Base-by-base conservation (phyloP, 2,888 invertebrate species). In the Nudaria mundana region DNA sequence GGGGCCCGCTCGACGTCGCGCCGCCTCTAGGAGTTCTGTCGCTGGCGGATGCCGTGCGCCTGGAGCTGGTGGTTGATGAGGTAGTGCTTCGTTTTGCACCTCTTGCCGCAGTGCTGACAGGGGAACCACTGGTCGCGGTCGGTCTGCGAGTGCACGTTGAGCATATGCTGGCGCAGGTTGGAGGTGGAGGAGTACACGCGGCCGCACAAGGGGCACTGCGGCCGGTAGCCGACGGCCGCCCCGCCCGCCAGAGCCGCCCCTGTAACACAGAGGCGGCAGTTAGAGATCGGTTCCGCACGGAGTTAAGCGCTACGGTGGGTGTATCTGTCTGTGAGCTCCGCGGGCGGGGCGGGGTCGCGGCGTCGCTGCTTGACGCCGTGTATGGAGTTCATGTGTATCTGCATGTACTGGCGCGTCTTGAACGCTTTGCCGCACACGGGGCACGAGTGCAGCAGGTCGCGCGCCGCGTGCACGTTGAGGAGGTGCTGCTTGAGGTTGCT, bases 81-180 rank as follows among this genome's bases (percentile, higher is more conserved):
- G 80, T 94, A 93, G 82, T 93, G 93, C 83, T 93, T 92, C 67
- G 93, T 93, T 87, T 93, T 93, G 90, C 93, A 93, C 75, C 91
- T 91, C 85, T 93, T 93, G 71, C 93, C 93, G 89, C 93, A 93
- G 71, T 93, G 91, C 76, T 91, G 91, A 85, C 93, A 93, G 69
- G 92, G 91, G 71, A 92, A 92, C 92, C 93, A 93, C 76, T 92
- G 91, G 75, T 93, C 92, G 69, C 92, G 91, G 69, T 92, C 91
- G 63, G 92, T 91, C 81, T 91, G 91, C 76, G 91, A 91, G 87
- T 93, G 93, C 77, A 93, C 93, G 83, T 93, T 93, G 85, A 92
- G 92, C 83, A 93, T 92, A 85, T 94, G 93, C 87, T 93, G 93
- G 79, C 92, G 91, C 74, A 93, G 91, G 90, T 94, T 93, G 88